Evolutionary conservation across 2,888 invertebrate species (phyloP).

Genomic region (Pterostichus madidus): DNA sequence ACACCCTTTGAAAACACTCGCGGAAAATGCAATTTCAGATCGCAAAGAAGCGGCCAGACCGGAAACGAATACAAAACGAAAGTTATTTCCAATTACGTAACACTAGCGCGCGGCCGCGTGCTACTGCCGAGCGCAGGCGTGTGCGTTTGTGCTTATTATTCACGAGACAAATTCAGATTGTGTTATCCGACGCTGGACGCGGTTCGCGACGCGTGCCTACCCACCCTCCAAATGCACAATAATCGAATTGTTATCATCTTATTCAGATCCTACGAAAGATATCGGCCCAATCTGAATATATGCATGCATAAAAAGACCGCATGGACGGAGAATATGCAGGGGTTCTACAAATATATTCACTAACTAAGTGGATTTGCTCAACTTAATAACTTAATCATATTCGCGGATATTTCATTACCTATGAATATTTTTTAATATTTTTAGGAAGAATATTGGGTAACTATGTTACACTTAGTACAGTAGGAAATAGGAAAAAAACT

Average conservation of each 20-base stretch:
- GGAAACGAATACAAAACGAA: constrained; percentile 52
- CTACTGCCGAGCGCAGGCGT: background rate
- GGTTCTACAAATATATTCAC: constrained; percentile 17
- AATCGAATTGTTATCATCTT: constrained; percentile 70
- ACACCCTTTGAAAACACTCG: constrained; percentile 59
- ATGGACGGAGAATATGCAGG: background rate
- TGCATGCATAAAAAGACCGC: constrained; percentile 68
- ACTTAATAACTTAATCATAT: constrained; percentile 27
- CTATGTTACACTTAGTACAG: background rate
- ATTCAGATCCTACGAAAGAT: constrained; percentile 69
- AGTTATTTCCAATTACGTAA: constrained; percentile 51
- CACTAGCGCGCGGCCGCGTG: constrained; percentile 13
- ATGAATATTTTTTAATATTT: constrained; percentile 10
- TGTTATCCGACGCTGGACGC: constrained; percentile 9
- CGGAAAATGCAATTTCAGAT: constrained; percentile 55
- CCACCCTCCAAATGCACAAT: constrained; percentile 67
- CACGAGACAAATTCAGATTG: constrained; percentile 33
- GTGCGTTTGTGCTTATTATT: constrained; percentile 22
- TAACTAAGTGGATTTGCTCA: constrained; percentile 34
- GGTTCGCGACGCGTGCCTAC: background rate
- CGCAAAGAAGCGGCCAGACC: constrained; percentile 36
- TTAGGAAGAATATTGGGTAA: no score
- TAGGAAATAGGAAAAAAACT: no score
- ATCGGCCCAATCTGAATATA: constrained; percentile 70
- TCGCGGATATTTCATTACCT: constrained; percentile 15